Evolutionary conservation across 2,888 invertebrate genomes (phyloP).

Genomic region (Masnerella sp.): DNA sequence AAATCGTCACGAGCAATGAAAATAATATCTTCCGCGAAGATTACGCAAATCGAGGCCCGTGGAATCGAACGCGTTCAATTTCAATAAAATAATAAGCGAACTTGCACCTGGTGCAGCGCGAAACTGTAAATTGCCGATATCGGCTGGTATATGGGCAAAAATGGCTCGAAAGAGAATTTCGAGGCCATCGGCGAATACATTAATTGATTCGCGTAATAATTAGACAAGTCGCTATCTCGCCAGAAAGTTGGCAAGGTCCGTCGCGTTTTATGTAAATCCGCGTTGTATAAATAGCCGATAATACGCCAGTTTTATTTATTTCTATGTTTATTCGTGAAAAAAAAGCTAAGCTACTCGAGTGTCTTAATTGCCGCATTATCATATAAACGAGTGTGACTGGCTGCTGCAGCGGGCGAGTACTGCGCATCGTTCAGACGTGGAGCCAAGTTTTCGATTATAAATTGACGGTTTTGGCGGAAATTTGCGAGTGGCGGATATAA

Average conservation of each 20-base stretch:
- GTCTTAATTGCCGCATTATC: constrained; percentile 56
- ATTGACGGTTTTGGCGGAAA: constrained; percentile 32
- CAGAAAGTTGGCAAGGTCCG: constrained; percentile 31
- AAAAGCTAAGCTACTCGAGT: constrained; percentile 51
- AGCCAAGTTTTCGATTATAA: constrained; percentile 42
- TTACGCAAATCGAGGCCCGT: constrained; percentile 14
- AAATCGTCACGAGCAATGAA: constrained; percentile 7
- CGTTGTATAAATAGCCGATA: constrained; percentile 49
- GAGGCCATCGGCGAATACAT: constrained; percentile 31
- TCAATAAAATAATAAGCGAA: constrained; percentile 17
- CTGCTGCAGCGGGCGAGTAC: constrained; percentile 39
- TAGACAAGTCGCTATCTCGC: constrained; percentile 40
- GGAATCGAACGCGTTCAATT: constrained; percentile 14
- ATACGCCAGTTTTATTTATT: constrained; percentile 52
- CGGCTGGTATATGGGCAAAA: constrained; percentile 15
- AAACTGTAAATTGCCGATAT: constrained; percentile 22
- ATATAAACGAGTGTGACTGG: constrained; percentile 56
- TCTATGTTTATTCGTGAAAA: constrained; percentile 45
- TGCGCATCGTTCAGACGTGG: constrained; percentile 14
- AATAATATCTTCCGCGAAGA: constrained; percentile 16
- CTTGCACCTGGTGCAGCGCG: constrained; percentile 27
- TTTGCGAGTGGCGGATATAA: constrained; percentile 25
- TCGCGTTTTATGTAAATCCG: constrained; percentile 43
- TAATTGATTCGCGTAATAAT: constrained; percentile 54
- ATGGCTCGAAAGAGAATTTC: constrained; percentile 23